Conservation (phyloP, 2,797 vertebrate species). For the Megaceryle alcyon region DNA sequence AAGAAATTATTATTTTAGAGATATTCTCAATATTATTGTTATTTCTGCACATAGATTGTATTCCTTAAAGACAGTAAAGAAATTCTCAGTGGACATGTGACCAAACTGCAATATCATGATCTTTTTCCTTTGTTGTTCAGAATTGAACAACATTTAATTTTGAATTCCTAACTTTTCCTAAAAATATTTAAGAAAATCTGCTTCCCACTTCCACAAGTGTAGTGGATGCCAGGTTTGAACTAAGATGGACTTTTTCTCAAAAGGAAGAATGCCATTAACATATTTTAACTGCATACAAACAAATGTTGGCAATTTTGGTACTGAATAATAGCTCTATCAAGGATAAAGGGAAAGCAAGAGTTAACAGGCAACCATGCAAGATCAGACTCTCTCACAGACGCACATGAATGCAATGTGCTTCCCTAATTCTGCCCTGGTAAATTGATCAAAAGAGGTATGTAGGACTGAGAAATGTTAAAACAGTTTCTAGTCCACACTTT, state of each 20-base stretch:
- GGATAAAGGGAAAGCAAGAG: not conserved
- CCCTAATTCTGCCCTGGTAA: not conserved
- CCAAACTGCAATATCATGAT: not conserved
- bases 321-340: not conserved
- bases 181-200: not conserved
- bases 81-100: not conserved
- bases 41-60: not conserved
- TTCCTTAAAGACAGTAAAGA: not conserved
- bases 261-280: not conserved
- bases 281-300: not conserved
- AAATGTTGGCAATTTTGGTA: not conserved
- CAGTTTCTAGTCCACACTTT: not conserved
- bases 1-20: not conserved
- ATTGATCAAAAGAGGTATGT: not conserved
- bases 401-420: not conserved
- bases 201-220: not conserved
- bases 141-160: not conserved
- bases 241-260: not conserved
- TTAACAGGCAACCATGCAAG: not conserved
- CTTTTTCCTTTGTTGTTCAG: not conserved
- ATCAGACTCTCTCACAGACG: not conserved
- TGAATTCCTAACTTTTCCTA: not conserved
- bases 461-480: not conserved
- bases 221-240: not conserved
- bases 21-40: not conserved